phyloP scores from a whole-genome alignment of 2,113 vertebrate species.

The Macaca mulatta region DNA sequence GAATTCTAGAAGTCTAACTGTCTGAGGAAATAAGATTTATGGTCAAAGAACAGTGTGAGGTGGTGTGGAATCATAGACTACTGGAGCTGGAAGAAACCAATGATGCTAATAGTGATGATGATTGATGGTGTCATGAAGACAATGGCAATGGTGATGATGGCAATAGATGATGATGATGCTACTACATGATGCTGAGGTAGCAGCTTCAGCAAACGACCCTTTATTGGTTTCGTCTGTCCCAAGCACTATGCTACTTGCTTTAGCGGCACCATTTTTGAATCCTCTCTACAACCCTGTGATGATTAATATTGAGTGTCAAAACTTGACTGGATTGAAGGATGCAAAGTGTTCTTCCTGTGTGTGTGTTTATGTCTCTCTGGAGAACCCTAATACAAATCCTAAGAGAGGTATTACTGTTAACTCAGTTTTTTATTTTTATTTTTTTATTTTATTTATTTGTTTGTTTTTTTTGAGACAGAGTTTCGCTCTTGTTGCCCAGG shows the following conservation, averaged over 20 bases:
- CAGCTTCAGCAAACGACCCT: not conserved
- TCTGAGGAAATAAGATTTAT: not conserved
- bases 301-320: too few relatives aligned
- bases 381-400: not conserved
- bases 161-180: rapidly evolving
- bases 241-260: not conserved
- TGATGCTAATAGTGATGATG: not conserved
- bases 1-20: not conserved
- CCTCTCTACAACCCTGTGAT: too few relatives aligned
- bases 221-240: not conserved
- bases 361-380: too few relatives aligned
- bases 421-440: too few relatives aligned
- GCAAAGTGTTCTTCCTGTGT: too few relatives aligned
- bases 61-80: not conserved
- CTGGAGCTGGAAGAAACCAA: not conserved
- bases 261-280: not conserved
- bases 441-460: too few relatives aligned
- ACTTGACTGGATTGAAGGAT: too few relatives aligned
- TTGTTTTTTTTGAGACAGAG: too few relatives aligned
- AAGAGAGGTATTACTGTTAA: too few relatives aligned
- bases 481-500: too few relatives aligned
- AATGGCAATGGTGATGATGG: too few relatives aligned
- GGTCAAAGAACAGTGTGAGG: not conserved
- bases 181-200: too few relatives aligned
- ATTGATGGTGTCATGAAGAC: not conserved